These are phyloP conservation scores for Amia ocellicauda DNA, from an alignment of 2,113 vertebrate genomes.

Conservation along the genomic window DNA sequence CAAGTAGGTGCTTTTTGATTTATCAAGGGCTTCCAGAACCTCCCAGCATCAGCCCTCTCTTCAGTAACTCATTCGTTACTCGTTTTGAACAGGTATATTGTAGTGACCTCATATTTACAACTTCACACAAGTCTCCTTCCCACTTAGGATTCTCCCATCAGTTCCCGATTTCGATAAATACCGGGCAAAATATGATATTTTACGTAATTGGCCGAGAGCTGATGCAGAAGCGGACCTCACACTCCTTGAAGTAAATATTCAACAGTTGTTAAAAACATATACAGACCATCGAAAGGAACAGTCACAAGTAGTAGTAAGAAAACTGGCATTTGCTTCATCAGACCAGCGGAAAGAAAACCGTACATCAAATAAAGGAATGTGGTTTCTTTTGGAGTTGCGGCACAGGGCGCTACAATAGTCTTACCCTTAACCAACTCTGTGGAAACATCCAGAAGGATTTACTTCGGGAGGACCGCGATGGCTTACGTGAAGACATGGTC, in stretches of 20 bases:
- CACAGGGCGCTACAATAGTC: conserved; percentile 9
- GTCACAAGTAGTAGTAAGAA: conserved; percentile 3
- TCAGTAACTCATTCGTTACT: conserved; percentile 23
- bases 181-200: conserved; percentile 12
- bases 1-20: conserved; percentile 20
- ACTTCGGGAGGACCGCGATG: no score
- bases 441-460: neutral
- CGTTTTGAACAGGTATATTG: conserved; percentile 1
- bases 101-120: neutral
- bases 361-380: conserved; percentile 13
- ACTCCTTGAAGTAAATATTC: neutral
- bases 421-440: conserved; percentile 8
- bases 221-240: neutral
- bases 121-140: neutral
- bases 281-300: conserved; percentile 15
- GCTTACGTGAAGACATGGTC: no score
- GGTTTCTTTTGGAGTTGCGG: conserved; percentile 11
- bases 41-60: conserved; percentile 15
- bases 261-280: conserved; percentile 3
- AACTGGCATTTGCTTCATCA: neutral
- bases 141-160: neutral
- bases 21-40: conserved; percentile 9
- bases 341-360: conserved; percentile 1
- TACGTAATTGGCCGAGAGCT: conserved; percentile 15
- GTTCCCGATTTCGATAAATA: neutral